Evolutionary conservation across 37 sponge, comb jelly and placozoan species (phyloP).

Genomic region (Diacarnus erythraeanus): DNA sequence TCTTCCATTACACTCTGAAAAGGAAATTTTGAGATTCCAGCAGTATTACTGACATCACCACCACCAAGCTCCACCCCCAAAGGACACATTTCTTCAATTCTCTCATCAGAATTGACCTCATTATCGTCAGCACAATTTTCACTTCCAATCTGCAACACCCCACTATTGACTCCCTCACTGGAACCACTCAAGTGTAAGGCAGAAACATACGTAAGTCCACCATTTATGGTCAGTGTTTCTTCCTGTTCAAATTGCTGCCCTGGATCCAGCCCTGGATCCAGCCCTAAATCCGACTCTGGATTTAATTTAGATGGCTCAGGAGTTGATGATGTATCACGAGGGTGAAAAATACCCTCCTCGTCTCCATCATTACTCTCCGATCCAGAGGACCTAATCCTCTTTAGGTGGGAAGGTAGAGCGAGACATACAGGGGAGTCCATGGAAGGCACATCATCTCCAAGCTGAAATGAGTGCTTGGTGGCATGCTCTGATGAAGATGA

Average conservation of each 20-base stretch:
- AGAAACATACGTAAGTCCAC: too few relatives aligned
- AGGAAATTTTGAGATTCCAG: too few relatives aligned
- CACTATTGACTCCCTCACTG: too few relatives aligned
- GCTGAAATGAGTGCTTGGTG: not conserved
- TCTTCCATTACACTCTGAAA: not conserved
- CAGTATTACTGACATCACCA: not conserved
- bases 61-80: not conserved
- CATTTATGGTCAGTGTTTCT: not conserved
- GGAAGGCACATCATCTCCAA: not conserved
- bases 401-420: not conserved
- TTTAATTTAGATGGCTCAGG: not conserved
- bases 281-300: too few relatives aligned
- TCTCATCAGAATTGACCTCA: not conserved
- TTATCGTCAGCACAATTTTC: too few relatives aligned
- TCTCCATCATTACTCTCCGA: not conserved
- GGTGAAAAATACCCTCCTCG: not conserved
- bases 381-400: not conserved
- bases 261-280: not conserved
- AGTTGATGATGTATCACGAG: not conserved
- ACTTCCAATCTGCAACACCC: not conserved
- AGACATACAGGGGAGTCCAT: not conserved
- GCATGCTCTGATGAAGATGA: not conserved
- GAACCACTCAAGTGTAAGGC: too few relatives aligned
- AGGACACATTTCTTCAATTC: not conserved
- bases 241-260: not conserved